Conservation (phyloP, 2,797 vertebrate species). For the Novumbra hubbsi region DNA sequence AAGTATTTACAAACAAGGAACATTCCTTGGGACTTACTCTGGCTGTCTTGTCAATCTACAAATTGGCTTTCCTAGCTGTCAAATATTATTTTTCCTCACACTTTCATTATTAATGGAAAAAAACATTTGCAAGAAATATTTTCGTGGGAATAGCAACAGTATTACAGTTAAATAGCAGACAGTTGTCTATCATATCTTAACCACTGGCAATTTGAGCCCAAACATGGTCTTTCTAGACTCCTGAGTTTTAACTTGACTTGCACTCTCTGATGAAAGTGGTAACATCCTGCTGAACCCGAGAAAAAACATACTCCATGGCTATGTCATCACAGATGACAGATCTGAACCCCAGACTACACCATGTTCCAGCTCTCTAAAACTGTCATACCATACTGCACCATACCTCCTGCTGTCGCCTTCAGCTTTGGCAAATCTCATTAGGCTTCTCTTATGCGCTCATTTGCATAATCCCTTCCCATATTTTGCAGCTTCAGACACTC, state of each 20-base stretch:
- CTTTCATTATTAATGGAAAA: background rate
- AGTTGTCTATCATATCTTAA: background rate
- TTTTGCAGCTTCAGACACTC: constrained; percentile 27
- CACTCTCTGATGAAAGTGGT: background rate
- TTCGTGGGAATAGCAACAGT: background rate
- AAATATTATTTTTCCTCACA: background rate
- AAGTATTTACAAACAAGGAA: constrained; percentile 30
- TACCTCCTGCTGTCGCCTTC: constrained; percentile 22
- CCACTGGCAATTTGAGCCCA: background rate
- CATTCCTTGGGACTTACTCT: constrained; percentile 31
- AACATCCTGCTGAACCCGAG: constrained; percentile 3
- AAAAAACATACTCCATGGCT: background rate
- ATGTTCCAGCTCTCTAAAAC: background rate
- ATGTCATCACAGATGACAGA: constrained; percentile 6
- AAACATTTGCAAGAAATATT: background rate
- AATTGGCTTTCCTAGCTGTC: background rate
- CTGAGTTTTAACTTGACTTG: background rate
- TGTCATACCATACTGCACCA: background rate
- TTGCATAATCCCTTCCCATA: constrained; percentile 41
- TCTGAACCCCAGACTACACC: background rate
- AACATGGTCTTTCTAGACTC: background rate
- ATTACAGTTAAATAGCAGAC: background rate
- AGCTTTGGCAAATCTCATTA: constrained; percentile 36
- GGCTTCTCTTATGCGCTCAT: constrained; percentile 20
- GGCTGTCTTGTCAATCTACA: constrained; percentile 4